A percentile compares a stretch with the other conserved stretches of the same genome.
phyloP scores from a whole-genome alignment of 2,888 invertebrate species.

The Spodoptera picta region DNA sequence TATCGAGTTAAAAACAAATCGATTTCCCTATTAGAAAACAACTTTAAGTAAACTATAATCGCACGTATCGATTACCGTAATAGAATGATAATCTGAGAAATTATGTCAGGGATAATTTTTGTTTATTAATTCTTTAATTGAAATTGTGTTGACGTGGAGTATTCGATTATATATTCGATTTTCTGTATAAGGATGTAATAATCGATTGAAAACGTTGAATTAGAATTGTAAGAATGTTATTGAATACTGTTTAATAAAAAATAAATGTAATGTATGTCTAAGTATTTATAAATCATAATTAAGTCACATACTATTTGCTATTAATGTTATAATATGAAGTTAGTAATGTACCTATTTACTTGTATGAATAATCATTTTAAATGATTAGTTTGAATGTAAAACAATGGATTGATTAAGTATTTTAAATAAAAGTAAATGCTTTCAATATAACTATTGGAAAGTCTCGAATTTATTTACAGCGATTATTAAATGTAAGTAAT shows the following conservation, averaged over 20 bases:
- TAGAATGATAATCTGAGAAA: conserved; percentile 19
- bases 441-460: too few relatives aligned
- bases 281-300: too few relatives aligned
- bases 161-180: conserved; percentile 27
- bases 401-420: too few relatives aligned
- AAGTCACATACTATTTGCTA: conserved; percentile 5
- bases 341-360: too few relatives aligned
- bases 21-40: conserved; percentile 40
- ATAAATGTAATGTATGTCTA: conserved; percentile 6
- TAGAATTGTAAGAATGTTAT: conserved; percentile 26
- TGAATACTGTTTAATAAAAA: conserved; percentile 9
- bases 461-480: too few relatives aligned
- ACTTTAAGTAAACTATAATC: conserved; percentile 16
- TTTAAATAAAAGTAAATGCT: too few relatives aligned
- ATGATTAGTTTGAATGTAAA: too few relatives aligned
- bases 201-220: conserved; percentile 33
- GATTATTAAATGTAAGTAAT: too few relatives aligned
- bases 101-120: conserved; percentile 30
- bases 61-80: conserved; percentile 22
- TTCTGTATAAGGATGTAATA: conserved; percentile 35
- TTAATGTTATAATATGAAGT: conserved; percentile 12
- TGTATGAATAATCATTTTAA: too few relatives aligned
- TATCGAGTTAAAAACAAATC: conserved; percentile 33
- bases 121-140: conserved; percentile 9
- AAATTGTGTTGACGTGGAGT: conserved; percentile 13